Base-by-base conservation (phyloP, 2,888 invertebrate species). In the Euphydryas editha region DNA sequence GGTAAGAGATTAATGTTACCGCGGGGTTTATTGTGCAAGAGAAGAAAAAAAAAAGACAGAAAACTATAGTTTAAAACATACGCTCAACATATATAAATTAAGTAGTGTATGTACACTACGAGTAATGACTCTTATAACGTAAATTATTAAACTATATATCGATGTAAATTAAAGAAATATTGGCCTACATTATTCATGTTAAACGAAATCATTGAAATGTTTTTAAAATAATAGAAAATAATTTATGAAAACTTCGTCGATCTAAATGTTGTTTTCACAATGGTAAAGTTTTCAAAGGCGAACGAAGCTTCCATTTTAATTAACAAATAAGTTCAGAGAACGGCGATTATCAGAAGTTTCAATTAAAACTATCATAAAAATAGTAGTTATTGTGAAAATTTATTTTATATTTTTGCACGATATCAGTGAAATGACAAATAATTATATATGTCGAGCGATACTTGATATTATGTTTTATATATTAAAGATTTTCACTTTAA, bases 241-340 rank as follows among this genome's bases (percentile, higher is more conserved):
- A 44, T 44, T 44, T 44, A 44, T 44, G 1, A 44, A 44, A 44
- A 44, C 42, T 44, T 44, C 39, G 39, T 39, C 42, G 42, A 44
- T 44, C n/a, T n/a, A n/a, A 44, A 44, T 44, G 42, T 44, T 44
- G 15, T 44, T 44, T n/a, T 44, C 42, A 44, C 42, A 44, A 44
- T 44, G 42, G 42, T 44, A 44, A 44, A 44, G 42, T 44, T 44
- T 44, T 44, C 42, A 44, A 44, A 44, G 42, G 42, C 42, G 42
- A 44, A 44, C 42, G n/a, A n/a, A 44, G 42, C 42, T 44, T 44
- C 42, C 42, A 15, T 44, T 44, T 44, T 44, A 44, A 44, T 44
- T 44, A 44, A 44, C 42, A 44, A 44, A 44, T 44, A 44, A 44
- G n/a, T 44, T 44, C 42, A n/a, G 39, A n/a, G 42, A 15, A 44